Evolutionary conservation across 2,888 invertebrate genomes (phyloP).

Genomic region (Thymelicus sylvestris): DNA sequence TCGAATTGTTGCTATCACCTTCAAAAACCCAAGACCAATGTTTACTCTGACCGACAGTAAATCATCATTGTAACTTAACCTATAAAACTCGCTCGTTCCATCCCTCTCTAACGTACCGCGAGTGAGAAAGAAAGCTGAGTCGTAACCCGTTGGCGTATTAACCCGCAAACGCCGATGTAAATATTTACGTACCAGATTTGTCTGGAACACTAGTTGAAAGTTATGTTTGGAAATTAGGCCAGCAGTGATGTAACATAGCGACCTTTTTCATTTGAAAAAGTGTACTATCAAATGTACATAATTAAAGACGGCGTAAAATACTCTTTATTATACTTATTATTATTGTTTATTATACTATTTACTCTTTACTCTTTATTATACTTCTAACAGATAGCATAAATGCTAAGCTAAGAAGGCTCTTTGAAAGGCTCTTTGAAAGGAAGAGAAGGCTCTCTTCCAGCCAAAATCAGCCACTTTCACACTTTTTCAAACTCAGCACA

Average conservation of each 20-base stretch:
- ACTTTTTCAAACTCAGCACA: too few species aligned
- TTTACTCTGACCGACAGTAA: slow-evolving; percentile 8
- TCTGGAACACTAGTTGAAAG: not conserved
- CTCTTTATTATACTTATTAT: too few species aligned
- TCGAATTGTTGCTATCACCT: not conserved
- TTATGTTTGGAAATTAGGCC: slow-evolving; percentile 9
- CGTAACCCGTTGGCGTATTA: slow-evolving; percentile 23
- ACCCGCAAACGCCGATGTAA: slow-evolving; percentile 40
- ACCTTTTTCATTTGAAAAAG: not conserved
- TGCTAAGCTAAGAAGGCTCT: too few species aligned
- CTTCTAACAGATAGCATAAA: too few species aligned
- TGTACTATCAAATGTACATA: too few species aligned
- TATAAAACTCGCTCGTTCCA: not conserved
- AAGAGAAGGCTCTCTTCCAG: too few species aligned
- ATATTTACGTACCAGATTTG: slow-evolving; percentile 32
- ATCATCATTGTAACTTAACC: slow-evolving; percentile 8
- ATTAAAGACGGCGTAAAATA: too few species aligned
- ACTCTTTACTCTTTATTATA: too few species aligned
- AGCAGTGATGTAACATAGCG: not conserved
- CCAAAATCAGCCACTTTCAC: too few species aligned
- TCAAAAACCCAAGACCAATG: slow-evolving; percentile 3
- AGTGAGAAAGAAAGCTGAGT: slow-evolving; percentile 5
- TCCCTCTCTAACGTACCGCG: not conserved
- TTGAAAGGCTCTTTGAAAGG: too few species aligned
- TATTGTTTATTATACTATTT: too few species aligned